Conservation (phyloP, 2,888 invertebrate species). For the Epinotia demarniana region DNA sequence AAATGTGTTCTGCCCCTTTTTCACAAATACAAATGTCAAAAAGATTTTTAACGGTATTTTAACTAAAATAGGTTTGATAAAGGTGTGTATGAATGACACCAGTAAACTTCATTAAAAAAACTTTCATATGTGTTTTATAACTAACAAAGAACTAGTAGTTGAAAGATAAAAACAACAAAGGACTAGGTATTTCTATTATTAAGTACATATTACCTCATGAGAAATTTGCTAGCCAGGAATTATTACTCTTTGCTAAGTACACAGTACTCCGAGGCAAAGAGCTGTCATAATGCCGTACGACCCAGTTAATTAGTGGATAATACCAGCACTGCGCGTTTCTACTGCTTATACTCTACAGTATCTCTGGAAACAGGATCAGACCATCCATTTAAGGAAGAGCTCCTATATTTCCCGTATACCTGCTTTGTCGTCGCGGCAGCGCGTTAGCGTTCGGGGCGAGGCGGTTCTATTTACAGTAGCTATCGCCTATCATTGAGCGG, state of each 20-base stretch:
- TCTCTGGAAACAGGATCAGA: slow-evolving; percentile 37
- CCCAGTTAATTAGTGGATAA: slow-evolving; percentile 37
- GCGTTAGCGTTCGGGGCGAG: slow-evolving; percentile 45
- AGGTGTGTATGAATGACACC: not conserved
- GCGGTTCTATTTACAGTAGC: slow-evolving; percentile 66
- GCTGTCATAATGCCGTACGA: slow-evolving; percentile 32
- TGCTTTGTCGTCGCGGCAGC: slow-evolving; percentile 26
- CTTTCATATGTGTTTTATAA: not conserved
- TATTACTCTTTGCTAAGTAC: slow-evolving; percentile 14
- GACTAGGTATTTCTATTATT: not conserved
- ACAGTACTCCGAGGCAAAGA: slow-evolving; percentile 27
- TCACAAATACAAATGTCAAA: no score
- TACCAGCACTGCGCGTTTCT: slow-evolving; percentile 35
- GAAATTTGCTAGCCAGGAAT: not conserved
- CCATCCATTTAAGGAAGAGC: slow-evolving; percentile 33
- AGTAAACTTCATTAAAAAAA: not conserved
- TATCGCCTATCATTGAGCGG: slow-evolving; percentile 59
- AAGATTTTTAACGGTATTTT: no score
- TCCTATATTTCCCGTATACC: slow-evolving; percentile 34
- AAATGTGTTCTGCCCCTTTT: no score
- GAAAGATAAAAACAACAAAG: not conserved
- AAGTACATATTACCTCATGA: not conserved
- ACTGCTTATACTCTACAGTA: slow-evolving; percentile 33
- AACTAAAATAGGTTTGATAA: not conserved
- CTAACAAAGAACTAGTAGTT: not conserved